These are phyloP conservation scores for Sebastes ruberrimus DNA, from an alignment of 2,797 vertebrate genomes.

Conservation along the genomic window DNA sequence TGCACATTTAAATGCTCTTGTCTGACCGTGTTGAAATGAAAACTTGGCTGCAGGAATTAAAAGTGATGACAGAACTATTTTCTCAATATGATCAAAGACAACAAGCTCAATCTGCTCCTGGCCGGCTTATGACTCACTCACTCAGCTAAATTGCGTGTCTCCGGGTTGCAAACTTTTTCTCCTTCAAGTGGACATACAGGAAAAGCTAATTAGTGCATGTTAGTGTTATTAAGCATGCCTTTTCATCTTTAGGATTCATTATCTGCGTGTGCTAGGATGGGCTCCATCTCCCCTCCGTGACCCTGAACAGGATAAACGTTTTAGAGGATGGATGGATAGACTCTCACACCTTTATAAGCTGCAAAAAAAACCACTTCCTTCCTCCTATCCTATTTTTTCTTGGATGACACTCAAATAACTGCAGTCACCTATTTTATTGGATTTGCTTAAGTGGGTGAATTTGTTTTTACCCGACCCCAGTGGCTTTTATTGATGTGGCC, in stretches of 20 bases:
- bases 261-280: background rate
- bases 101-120: conserved; percentile 46
- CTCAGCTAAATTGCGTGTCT: conserved; percentile 15
- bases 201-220: conserved; percentile 46
- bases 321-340: conserved; percentile 2
- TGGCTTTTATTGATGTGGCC: conserved; percentile 1
- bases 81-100: conserved; percentile 57
- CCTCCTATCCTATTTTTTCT: background rate
- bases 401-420: background rate
- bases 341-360: background rate
- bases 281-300: background rate
- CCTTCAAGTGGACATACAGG: conserved; percentile 13
- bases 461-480: background rate
- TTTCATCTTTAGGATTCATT: conserved; percentile 30
- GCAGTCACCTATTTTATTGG: background rate
- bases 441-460: background rate
- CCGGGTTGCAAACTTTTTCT: conserved; percentile 16
- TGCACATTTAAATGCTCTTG: conserved; percentile 14
- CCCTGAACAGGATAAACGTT: background rate
- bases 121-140: conserved; percentile 57
- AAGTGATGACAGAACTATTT: conserved; percentile 28
- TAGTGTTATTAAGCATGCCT: conserved; percentile 6
- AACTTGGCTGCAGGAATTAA: conserved; percentile 37
- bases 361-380: background rate
- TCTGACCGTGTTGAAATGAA: conserved; percentile 16